Base-by-base conservation (phyloP, 2,113 vertebrate genomes). In the Mobula hypostoma region DNA sequence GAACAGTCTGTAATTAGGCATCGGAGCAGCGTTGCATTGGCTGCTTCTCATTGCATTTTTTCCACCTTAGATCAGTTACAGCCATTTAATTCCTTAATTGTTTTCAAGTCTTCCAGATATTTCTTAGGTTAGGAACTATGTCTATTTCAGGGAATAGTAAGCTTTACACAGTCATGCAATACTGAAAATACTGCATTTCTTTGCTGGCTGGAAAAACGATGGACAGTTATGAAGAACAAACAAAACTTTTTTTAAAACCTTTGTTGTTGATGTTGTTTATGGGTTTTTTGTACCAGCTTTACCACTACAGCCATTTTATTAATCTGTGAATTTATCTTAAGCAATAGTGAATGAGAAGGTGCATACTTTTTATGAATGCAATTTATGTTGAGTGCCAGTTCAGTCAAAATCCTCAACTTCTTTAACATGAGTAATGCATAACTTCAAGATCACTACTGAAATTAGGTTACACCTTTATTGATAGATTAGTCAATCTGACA, bases 201-300 rank as follows among this genome's bases (percentile, higher is more conserved):
- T 96, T 98, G 98, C 98, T 97, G 97, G 97, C 97, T 97, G 96
- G 97, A 97, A 97, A 97, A 97, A 95, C 96, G 95, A 97, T 94
- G 96, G 97, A 99, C 98, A 98, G 97, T 98, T 96, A 97, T 96
- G 96, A 97, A 97, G 96, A 97, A 97, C 96, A 97, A 96, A 95
- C 96, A 96, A 97, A 97, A 97, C 97, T 97, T 97, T 97, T 97
- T 97, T 96, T 97, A 97, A 95, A 96, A 97, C 97, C 97, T 96
- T 96, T 97, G 97, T 97, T 97, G 95, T 98, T 98, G 97, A 96
- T 96, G 97, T 97, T 97, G 97, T 97, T 95, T 95, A 96, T 97
- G 96, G 97, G 98, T 98, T 97, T 98, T 98, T 98, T 98, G 97
- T 98, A 98, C 98, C 97, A 98, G 97, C 98, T 98, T 98, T 98